A percentile compares a stretch with the other conserved stretches of the same genome.
Evolutionary conservation across 2,797 vertebrate species (phyloP).

Genomic region (Eutrigla gurnardus): DNA sequence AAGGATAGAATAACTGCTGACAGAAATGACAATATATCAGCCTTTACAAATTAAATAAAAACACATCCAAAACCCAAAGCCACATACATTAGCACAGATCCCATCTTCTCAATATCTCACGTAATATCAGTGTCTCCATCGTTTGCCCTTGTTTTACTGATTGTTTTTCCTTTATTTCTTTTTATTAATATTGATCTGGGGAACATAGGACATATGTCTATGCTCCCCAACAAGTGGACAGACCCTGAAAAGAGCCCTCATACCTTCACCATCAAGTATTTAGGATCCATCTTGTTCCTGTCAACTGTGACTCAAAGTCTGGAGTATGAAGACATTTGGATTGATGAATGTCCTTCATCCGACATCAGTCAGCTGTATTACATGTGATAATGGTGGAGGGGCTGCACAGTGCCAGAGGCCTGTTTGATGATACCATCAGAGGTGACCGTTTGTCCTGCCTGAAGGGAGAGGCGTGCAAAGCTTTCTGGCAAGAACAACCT

Average conservation of each 20-base stretch:
- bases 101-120: no score
- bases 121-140: no score
- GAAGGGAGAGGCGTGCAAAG: conserved; percentile 34
- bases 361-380: conserved; percentile 46
- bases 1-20: no score
- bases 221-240: conserved; percentile 28
- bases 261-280: conserved; percentile 36
- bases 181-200: background rate
- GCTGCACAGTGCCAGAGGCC: conserved; percentile 34
- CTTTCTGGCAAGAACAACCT: conserved; percentile 53
- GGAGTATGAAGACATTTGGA: conserved; percentile 52
- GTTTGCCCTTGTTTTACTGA: no score
- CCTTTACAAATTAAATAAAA: no score
- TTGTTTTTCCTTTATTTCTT: no score
- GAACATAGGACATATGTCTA: background rate
- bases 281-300: conserved; percentile 52
- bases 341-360: conserved; percentile 61
- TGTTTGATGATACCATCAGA: conserved; percentile 58
- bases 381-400: conserved; percentile 48
- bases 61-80: no score
- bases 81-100: no score
- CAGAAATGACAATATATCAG: no score
- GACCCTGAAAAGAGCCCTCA: conserved; percentile 5
- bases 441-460: conserved; percentile 47
- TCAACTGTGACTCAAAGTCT: conserved; percentile 56